Evolutionary conservation across 2,797 vertebrate genomes (phyloP), one percentile per base, ranked within the genome.

Genomic region (Sebastes minor): DNA sequence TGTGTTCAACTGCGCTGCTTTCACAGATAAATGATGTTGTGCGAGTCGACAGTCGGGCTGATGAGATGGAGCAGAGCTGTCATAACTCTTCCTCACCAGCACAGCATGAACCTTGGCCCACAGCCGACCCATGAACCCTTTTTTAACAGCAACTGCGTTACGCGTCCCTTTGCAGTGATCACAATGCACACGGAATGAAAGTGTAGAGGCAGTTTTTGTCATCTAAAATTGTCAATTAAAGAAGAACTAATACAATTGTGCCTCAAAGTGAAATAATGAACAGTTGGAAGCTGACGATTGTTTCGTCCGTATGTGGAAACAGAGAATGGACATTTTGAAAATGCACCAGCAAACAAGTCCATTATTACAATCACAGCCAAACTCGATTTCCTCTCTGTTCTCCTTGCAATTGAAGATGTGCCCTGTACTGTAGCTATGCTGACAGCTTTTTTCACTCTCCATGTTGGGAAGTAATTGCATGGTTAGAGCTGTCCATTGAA

Each of bases 11-110:
- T 25, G 78, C 10, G 7, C 62, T 61, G 74, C 78, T 83, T 84
- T 78, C 32, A 53, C 79, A 76, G 86, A 91, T 91, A 87, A 89
- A 90, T 87, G 85, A 86, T 77, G 74, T 33, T 16, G 72, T 69
- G 74, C 6, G 68, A 81, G 55, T 20, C 83, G 88, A 85, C 87
- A 81, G 82, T 60, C 20, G 0, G 84, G 74, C 77, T 88, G 88
- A 93, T 88, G 86, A 92, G 85, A 86, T 76, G 69, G 80, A 84
- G 79, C 82, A 8, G 65, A 70, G 78, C 76, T 80, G 84, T 84
- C 86, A 73, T 91, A 86, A 89, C 67, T 92, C 88, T 83, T 82
- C 78, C 27, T 57, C 60, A 46, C 53, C 78, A 28, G 73, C 72
- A 13, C 69, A n/a, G 30, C 66, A 3, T 83, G 78, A 78, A 85